phyloP scores from a whole-genome alignment of 2,113 vertebrate genomes.

The Reinhardtius hippoglossoides region DNA sequence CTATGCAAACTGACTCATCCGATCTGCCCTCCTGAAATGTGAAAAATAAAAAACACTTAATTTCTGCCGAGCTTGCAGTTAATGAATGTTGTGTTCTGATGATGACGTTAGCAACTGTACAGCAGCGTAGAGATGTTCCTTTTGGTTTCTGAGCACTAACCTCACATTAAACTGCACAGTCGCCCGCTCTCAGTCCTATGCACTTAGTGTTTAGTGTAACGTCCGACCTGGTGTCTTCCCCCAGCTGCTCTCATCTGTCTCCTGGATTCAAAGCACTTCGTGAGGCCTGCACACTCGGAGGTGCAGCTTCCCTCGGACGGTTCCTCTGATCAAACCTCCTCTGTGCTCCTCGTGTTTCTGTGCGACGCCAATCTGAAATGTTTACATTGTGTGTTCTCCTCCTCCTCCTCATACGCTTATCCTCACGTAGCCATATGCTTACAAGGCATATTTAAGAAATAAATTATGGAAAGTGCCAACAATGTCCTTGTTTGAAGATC shows the following conservation, averaged over 20 bases:
- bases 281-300: conserved; percentile 39
- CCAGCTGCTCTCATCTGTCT: neutral
- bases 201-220: conserved; percentile 51
- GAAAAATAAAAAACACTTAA: conserved; percentile 43
- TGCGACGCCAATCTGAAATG: conserved; percentile 20
- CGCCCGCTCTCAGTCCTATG: conserved; percentile 43
- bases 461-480: conserved; percentile 62
- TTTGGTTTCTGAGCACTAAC: conserved; percentile 49
- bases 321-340: neutral
- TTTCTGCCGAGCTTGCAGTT: conserved; percentile 22
- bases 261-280: conserved; percentile 69
- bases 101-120: neutral
- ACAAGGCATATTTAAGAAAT: conserved; percentile 68
- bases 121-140: conserved; percentile 3
- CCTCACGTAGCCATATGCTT: conserved; percentile 50
- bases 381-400: conserved; percentile 64
- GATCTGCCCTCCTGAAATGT: conserved; percentile 57
- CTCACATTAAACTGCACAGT: conserved; percentile 60
- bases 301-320: conserved; percentile 14
- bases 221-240: neutral
- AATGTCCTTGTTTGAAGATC: neutral
- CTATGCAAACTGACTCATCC: conserved; percentile 72
- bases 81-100: conserved; percentile 36
- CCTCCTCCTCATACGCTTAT: conserved; percentile 25
- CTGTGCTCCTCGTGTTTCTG: neutral